Base-by-base conservation (phyloP, 2,797 vertebrate genomes). In the Capromys pilorides region DNA sequence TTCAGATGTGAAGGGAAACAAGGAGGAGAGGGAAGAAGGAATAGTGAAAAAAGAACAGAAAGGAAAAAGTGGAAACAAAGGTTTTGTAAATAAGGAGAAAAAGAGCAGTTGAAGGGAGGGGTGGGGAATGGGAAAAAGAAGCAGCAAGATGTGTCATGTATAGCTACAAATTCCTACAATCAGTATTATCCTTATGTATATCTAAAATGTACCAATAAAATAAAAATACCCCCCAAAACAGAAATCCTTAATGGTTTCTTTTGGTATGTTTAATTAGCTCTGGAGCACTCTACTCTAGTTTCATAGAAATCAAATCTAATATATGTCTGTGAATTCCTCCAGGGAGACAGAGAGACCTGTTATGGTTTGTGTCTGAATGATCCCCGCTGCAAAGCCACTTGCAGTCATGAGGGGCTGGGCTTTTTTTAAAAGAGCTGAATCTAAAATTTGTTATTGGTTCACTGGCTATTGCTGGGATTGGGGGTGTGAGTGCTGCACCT, bases 241-340 rank as follows among this genome's bases (percentile, higher is more conserved):
- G 22, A 61, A 69, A 69, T 69, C 16, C 18, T 51, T 26, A 79
- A 78, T 84, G 33, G 75, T 86, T 81, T 85, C 77, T 89, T 77
- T 82, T 41, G 45, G 66, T 84, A 62, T 71, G 83, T 36, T 36
- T 39, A 73, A 77, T 94, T 92, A 92, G 80, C 75, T 95, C 86
- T 62, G 26, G 10, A 64, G 45, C 13, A 54, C 71, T 88, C 80
- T 91, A 67, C 45, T 45, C 45, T 57, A 57, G 95, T 90, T 91
- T 96, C 91, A 95, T 28, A 66, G 77, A 90, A 89, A 64, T 83
- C 69, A 92, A 92, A 59, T 71, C 90, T 41, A 7, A 95, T 88
- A 41, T 7, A 78, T 31, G 31, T 61, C 51, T 7, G 11, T 73
- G 54, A 87, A 62, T 93, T 93, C 69, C 66, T 19, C 66, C 33